phyloP scores from a whole-genome alignment of 2,113 vertebrate species.

The Motacilla tschutschensis region DNA sequence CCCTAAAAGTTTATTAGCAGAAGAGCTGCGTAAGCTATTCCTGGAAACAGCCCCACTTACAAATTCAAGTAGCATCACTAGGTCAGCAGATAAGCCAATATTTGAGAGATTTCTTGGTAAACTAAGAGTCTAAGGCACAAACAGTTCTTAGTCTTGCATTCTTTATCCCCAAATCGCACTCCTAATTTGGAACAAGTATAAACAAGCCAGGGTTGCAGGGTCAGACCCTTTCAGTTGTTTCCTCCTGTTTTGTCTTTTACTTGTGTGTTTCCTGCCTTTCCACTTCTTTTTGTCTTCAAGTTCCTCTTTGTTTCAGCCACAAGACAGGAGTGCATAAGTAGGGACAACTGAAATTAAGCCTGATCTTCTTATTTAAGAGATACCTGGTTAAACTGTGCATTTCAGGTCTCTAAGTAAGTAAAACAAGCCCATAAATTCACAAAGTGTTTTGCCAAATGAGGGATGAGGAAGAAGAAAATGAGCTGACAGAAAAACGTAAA shows the following conservation, averaged over 20 bases:
- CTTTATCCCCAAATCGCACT: not conserved
- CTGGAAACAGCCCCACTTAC: not conserved
- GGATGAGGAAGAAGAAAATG: not conserved
- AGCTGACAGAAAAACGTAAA: not conserved
- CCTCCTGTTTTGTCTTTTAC: not conserved
- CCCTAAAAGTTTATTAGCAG: not conserved
- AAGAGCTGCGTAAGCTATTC: not conserved
- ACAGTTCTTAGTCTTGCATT: not conserved
- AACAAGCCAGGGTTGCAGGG: not conserved
- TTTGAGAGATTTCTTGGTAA: not conserved
- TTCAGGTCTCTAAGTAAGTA: not conserved
- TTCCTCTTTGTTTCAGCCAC: not conserved
- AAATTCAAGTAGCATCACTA: not conserved
- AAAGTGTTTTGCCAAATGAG: not conserved
- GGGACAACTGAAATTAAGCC: not conserved
- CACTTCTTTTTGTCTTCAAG: not conserved
- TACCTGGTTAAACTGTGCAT: not conserved
- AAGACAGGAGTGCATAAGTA: not conserved
- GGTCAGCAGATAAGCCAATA: not conserved
- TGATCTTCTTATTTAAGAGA: not conserved
- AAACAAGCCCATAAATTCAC: not conserved
- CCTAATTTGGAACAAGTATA: not conserved
- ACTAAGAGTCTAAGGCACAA: not conserved
- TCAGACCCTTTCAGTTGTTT: not conserved
- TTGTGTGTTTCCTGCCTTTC: not conserved